Evolutionary conservation across 2,113 vertebrate genomes (phyloP).

Genomic region (Coptodon rendalli): DNA sequence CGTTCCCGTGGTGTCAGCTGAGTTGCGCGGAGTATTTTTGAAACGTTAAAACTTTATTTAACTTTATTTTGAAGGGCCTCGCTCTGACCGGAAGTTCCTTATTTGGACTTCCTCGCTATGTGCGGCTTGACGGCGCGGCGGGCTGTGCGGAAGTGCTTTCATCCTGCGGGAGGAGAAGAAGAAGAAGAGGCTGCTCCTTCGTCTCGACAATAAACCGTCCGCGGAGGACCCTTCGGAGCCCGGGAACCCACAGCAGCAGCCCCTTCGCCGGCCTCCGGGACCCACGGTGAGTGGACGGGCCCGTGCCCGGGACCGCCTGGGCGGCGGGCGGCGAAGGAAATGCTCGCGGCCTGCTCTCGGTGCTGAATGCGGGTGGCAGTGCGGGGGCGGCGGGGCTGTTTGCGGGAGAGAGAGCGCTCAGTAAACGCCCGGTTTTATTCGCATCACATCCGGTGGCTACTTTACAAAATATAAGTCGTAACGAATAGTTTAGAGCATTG

Average conservation of each 20-base stretch:
- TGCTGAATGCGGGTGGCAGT: slow-evolving; percentile 55
- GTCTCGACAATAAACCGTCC: slow-evolving; percentile 18
- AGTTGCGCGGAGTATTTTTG: neutral
- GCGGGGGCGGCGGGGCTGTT: slow-evolving; percentile 69
- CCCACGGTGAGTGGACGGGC: slow-evolving; percentile 31
- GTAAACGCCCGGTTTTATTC: fast-evolving
- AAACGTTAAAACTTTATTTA: neutral
- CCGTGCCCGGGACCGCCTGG: neutral
- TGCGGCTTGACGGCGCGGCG: slow-evolving; percentile 26
- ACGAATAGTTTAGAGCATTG: fast-evolving
- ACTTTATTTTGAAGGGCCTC: slow-evolving; percentile 1
- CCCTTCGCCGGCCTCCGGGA: slow-evolving; percentile 6
- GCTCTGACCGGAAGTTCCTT: slow-evolving; percentile 1
- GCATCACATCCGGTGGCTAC: neutral
- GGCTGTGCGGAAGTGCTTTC: slow-evolving; percentile 73
- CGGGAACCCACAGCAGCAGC: slow-evolving; percentile 10
- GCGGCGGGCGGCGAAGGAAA: neutral
- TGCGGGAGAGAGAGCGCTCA: slow-evolving; percentile 51
- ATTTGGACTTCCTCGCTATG: neutral
- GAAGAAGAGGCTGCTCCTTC: slow-evolving; percentile 36
- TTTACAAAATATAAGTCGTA: slow-evolving; percentile 4
- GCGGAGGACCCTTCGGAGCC: neutral
- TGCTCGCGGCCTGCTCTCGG: slow-evolving; percentile 33
- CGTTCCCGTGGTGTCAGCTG: neutral
- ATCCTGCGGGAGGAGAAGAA: slow-evolving; percentile 38